Conservation (phyloP, 2,797 vertebrate species). For the Chrysocyon brachyurus region DNA sequence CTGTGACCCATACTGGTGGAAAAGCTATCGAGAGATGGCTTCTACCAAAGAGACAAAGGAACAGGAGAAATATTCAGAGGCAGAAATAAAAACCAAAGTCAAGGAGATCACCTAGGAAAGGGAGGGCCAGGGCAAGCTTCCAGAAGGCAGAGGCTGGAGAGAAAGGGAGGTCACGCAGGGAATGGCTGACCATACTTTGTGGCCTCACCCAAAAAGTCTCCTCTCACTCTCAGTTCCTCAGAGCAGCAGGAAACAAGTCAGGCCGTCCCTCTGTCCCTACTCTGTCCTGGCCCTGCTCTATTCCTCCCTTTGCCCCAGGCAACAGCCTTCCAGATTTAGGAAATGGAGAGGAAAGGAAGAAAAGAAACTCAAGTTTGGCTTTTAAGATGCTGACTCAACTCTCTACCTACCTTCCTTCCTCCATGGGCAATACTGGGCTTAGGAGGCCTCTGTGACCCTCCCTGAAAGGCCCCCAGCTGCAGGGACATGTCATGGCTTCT, state of each 20-base stretch:
- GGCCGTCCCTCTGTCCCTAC: neutral
- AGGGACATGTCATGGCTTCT: neutral
- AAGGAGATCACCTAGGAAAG: neutral
- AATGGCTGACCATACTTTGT: no score
- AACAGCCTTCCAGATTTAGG: neutral
- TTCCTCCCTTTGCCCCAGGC: neutral
- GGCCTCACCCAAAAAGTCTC: no score
- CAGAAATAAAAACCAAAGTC: neutral
- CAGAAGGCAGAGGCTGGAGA: neutral
- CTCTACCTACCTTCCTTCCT: neutral
- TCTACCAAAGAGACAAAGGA: neutral
- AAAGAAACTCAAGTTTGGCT: neutral
- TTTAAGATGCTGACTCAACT: accelerated
- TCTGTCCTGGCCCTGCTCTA: neutral
- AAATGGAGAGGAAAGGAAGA: neutral
- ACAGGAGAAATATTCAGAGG: neutral
- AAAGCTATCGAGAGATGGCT: neutral
- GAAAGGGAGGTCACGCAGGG: accelerated
- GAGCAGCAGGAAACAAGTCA: neutral
- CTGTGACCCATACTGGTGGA: neutral
- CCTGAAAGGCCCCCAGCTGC: neutral
- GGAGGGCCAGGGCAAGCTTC: neutral
- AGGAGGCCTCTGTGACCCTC: accelerated
- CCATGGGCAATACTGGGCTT: neutral
- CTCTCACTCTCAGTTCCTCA: neutral